Evolutionary conservation across 2,888 invertebrate genomes (phyloP).

Genomic region (Lithophane socia): DNA sequence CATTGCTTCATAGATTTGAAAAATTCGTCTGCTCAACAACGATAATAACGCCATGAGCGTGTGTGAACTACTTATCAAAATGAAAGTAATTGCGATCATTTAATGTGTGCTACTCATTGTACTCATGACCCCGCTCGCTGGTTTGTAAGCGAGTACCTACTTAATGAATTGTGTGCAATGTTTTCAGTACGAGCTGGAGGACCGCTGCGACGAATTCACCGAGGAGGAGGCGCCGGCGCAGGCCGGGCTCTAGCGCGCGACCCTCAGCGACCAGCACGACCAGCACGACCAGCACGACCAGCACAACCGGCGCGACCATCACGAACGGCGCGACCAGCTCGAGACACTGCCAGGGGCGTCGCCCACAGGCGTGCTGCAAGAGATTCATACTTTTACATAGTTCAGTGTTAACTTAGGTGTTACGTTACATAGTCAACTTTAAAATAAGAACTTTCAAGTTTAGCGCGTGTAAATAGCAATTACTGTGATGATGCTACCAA

Average conservation of each 20-base stretch:
- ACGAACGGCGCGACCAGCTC: constrained; percentile 12
- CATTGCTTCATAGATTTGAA: no score
- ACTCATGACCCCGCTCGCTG: no score
- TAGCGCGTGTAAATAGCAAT: constrained; percentile 73
- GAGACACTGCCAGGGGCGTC: constrained; percentile 14
- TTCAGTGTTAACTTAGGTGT: constrained; percentile 34
- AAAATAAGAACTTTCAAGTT: constrained; percentile 35
- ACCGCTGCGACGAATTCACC: constrained; percentile 94
- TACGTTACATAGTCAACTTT: constrained; percentile 61
- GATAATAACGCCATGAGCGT: no score
- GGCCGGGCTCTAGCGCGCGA: constrained; percentile 18
- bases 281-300: constrained; percentile 19
- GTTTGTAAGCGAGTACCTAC: neutral
- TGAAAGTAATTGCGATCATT: no score
- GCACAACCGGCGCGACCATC: neutral
- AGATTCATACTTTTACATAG: constrained; percentile 26
- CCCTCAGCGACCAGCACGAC: neutral
- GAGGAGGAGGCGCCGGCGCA: constrained; percentile 76
- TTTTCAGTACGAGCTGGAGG: constrained; percentile 94
- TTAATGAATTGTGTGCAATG: neutral
- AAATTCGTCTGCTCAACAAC: no score
- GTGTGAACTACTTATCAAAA: no score
- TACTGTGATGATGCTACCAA: constrained; percentile 83
- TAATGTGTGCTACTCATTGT: no score
- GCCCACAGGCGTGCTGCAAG: neutral